Conservation (phyloP, 2,797 vertebrate species). For the Alauda arvensis region DNA sequence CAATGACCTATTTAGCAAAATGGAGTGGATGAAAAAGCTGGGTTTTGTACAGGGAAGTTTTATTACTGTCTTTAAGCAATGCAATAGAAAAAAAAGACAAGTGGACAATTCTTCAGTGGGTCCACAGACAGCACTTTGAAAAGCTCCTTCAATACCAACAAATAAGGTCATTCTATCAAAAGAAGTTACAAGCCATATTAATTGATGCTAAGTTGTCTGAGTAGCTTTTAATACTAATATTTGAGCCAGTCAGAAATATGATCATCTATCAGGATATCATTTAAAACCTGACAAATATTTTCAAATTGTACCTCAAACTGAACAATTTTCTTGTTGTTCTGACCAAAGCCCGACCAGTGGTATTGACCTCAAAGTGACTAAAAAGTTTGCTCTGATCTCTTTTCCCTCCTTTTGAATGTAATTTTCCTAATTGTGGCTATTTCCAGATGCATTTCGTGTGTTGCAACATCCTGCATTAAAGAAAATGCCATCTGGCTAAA, state of each 20-base stretch:
- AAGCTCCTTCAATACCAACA: background rate
- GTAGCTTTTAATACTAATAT: background rate
- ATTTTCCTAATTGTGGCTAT: constrained; percentile 34
- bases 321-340: background rate
- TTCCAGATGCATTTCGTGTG: constrained; percentile 12
- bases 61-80: background rate
- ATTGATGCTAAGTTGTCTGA: background rate
- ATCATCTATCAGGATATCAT: background rate
- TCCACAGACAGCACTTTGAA: background rate
- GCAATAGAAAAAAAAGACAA: background rate
- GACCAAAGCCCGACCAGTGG: background rate
- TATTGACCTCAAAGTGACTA: background rate
- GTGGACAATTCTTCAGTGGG: background rate
- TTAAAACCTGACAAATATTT: background rate
- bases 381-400: background rate
- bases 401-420: background rate
- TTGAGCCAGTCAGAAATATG: background rate
- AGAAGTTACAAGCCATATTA: background rate
- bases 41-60: background rate
- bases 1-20: background rate
- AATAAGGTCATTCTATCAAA: background rate
- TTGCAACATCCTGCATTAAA: constrained; percentile 15
- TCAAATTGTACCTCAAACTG: background rate
- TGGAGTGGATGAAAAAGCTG: background rate
- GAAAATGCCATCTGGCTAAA: constrained; percentile 44